These are phyloP conservation scores for Rattus rattus DNA, from an alignment of 2,113 vertebrate genomes.

Conservation along the genomic window DNA sequence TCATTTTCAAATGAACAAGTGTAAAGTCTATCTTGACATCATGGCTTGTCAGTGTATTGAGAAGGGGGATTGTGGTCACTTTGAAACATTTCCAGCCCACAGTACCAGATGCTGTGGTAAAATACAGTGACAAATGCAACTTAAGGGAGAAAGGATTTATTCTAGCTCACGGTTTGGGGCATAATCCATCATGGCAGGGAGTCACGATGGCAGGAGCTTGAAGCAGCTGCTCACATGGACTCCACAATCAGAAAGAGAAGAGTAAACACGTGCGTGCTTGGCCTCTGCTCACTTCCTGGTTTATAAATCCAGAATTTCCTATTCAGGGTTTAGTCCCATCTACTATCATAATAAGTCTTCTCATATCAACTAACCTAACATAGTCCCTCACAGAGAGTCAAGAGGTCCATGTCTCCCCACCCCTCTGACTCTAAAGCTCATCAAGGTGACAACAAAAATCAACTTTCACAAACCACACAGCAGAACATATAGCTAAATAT, in stretches of 20 bases:
- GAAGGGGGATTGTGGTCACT: neutral
- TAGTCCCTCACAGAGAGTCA: neutral
- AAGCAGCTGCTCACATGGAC: neutral
- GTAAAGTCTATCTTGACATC: neutral
- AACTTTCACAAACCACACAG: neutral
- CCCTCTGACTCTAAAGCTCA: neutral
- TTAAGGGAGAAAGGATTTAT: neutral
- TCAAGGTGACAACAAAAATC: neutral
- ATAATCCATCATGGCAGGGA: neutral
- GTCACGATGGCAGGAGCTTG: neutral
- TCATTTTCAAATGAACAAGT: neutral
- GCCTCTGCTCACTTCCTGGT: neutral
- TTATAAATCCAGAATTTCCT: neutral
- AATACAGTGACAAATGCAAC: neutral
- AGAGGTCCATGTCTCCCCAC: neutral
- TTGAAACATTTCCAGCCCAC: neutral
- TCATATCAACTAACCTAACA: neutral
- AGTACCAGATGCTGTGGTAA: neutral
- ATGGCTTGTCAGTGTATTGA: neutral
- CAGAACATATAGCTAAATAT: neutral
- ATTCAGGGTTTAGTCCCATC: neutral
- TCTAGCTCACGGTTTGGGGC: neutral
- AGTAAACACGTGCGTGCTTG: too few relatives aligned
- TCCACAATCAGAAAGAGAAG: neutral
- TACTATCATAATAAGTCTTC: neutral